Base-by-base conservation (phyloP, 2,888 invertebrate genomes). In the Melanostoma scalare region DNA sequence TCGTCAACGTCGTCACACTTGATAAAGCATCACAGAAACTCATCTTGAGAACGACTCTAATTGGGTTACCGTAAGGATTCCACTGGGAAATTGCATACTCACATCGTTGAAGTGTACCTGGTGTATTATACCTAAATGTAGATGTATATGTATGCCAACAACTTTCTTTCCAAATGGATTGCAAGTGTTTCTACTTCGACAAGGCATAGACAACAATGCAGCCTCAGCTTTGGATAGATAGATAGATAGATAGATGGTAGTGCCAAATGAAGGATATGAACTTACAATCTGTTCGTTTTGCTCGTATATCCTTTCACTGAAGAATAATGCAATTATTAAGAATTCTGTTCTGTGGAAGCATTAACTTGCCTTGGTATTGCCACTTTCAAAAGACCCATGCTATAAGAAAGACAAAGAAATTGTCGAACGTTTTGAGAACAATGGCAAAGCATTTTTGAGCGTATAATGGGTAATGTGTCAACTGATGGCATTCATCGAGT, bases 41-140 rank as follows among this genome's bases (percentile, higher is more conserved):
- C 73, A 78, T 78, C 82, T 73, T 78, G 65, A 73, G 65, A 78
- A 82, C 40, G 69, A 69, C 69, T 74, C 48, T 82, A 82, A 82
- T 82, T 82, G 78, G 82, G 82, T 82, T 82, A 82, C 56, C 82
- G 6, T 82, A 74, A 82, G 78, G 52, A 82, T 82, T 65, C 50
- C 10, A 68, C 67, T 67, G 55, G 55, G 40, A 81, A 55, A 72
- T 75, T 55, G 30, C 65, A 50, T 42, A 30, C 65, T 48, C 33
- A 65, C 69, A 58, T 46, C 50, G 48, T 38, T 33, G 38, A 60
- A 42, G 52, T 36, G 52, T 60, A 10, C 33, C 3, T 50, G 56
- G 20, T 40, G 4, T 46, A 40, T n/a, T 31, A 50, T 8, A 63
- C 55, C 46, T 55, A 20, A 20, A 20, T 20, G 20, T 20, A 20